Percentiles rank a stretch among this genome's conserved stretches.
These are phyloP conservation scores for Zeus faber DNA, from an alignment of 2,113 vertebrate species.

Conservation along the genomic window DNA sequence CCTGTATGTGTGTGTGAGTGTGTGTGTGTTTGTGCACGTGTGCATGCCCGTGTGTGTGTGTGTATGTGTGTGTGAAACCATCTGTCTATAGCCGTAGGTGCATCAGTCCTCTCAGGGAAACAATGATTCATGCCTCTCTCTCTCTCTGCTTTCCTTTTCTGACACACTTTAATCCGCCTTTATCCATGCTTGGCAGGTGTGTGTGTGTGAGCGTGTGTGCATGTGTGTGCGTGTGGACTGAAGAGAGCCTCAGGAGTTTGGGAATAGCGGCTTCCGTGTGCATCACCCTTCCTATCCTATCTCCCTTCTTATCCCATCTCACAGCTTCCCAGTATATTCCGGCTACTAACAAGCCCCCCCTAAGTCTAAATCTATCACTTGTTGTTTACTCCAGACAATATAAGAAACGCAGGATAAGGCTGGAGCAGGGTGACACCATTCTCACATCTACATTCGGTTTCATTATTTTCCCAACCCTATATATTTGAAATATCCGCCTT, in stretches of 20 bases:
- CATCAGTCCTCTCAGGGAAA: conserved; percentile 51
- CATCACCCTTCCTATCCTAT: conserved; percentile 20
- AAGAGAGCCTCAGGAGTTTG: too few relatives aligned
- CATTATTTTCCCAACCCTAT: too few relatives aligned
- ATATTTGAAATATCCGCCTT: too few relatives aligned
- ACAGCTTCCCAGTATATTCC: conserved; percentile 12
- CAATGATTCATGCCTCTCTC: conserved; percentile 55
- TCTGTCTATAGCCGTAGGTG: conserved; percentile 44
- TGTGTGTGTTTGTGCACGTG: conserved; percentile 1
- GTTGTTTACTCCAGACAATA: too few relatives aligned
- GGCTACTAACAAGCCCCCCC: too few relatives aligned
- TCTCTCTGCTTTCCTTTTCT: conserved; percentile 52
- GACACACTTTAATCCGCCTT: conserved; percentile 62
- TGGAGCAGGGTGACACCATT: too few relatives aligned
- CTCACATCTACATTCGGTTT: too few relatives aligned
- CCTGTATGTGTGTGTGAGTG: neutral
- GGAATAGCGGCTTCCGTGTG: conserved; percentile 30
- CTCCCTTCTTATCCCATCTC: conserved; percentile 10
- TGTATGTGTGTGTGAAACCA: conserved; percentile 14
- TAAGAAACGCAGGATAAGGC: too few relatives aligned
- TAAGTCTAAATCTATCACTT: too few relatives aligned
- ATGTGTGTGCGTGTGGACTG: conserved; percentile 32
- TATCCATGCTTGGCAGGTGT: conserved; percentile 61
- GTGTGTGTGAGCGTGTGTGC: conserved; percentile 3
- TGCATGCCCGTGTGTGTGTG: conserved; percentile 19